Percentiles rank a stretch among this genome's conserved stretches.
Conservation (phyloP, 2,888 invertebrate species). For the Beris morrisii region DNA sequence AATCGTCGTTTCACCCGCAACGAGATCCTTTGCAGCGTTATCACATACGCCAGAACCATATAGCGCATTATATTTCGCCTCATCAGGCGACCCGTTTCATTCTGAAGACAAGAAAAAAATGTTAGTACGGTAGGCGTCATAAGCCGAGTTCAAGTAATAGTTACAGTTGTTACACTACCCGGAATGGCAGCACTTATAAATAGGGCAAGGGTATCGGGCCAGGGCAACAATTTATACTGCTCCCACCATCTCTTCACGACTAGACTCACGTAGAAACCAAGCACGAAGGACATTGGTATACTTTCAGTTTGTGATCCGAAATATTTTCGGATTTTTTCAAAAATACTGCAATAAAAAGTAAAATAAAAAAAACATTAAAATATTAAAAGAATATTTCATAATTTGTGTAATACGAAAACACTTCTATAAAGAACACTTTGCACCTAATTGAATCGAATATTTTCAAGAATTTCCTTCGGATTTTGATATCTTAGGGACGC, state of each 20-base stretch:
- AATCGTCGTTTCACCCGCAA: constrained; percentile 84
- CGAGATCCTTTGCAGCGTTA: constrained; percentile 84
- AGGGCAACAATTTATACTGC: constrained; percentile 87
- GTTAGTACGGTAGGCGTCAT: neutral
- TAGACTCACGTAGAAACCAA: constrained; percentile 92
- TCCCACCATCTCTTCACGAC: constrained; percentile 96
- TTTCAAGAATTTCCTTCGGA: too few species aligned
- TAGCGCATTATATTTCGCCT: constrained; percentile 87
- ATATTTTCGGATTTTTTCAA: constrained; percentile 83
- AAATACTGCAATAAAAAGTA: constrained; percentile 67
- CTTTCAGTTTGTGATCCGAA: constrained; percentile 86
- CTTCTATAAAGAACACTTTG: too few species aligned
- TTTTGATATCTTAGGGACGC: too few species aligned
- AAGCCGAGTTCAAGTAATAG: constrained; percentile 29
- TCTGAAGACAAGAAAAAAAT: constrained; percentile 61
- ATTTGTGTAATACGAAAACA: too few species aligned
- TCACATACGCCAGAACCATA: constrained; percentile 85
- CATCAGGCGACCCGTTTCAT: constrained; percentile 86
- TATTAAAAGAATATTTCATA: too few species aligned
- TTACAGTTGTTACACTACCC: constrained; percentile 69
- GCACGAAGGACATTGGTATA: constrained; percentile 93
- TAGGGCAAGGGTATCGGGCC: constrained; percentile 91
- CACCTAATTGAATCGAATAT: too few species aligned
- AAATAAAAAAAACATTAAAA: neutral
- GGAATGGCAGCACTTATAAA: constrained; percentile 91